Percentiles rank a stretch among this genome's conserved stretches.
These are phyloP conservation scores for Sylvia atricapilla DNA, from an alignment of 2,113 vertebrate species.

Conservation along the genomic window DNA sequence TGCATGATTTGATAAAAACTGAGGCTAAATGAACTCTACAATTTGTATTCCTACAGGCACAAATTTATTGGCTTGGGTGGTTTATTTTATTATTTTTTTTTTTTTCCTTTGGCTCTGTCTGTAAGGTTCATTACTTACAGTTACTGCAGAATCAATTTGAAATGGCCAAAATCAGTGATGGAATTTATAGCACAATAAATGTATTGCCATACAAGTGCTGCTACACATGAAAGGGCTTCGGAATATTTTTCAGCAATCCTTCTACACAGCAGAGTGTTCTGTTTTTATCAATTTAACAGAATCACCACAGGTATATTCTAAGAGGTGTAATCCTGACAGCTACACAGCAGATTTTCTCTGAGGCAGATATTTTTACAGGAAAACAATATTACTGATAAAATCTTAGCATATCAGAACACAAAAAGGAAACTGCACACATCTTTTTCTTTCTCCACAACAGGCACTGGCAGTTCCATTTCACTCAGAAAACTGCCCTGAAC, in stretches of 20 bases:
- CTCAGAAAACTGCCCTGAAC: neutral
- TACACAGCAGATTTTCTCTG: conserved; percentile 64
- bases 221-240: conserved; percentile 64
- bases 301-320: conserved; percentile 69
- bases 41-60: conserved; percentile 68
- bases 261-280: conserved; percentile 44
- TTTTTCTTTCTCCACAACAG: conserved; percentile 52
- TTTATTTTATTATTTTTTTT: neutral
- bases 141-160: conserved; percentile 79
- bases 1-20: conserved; percentile 68
- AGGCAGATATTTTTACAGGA: conserved; percentile 68
- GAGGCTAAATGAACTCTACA: conserved; percentile 65
- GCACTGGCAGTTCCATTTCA: conserved; percentile 32
- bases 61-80: conserved; percentile 45
- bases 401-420: conserved; percentile 69
- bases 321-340: conserved; percentile 73
- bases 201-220: conserved; percentile 59
- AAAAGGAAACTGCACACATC: conserved; percentile 53
- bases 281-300: conserved; percentile 72
- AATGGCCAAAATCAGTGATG: conserved; percentile 76
- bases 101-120: conserved; percentile 27
- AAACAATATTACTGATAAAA: conserved; percentile 78
- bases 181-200: conserved; percentile 78
- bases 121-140: conserved; percentile 78
- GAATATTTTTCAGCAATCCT: conserved; percentile 65